A percentile compares a stretch with the other conserved stretches of the same genome.
Evolutionary conservation across 2,888 invertebrate species (phyloP).

Genomic region (Pheosia gnoma): DNA sequence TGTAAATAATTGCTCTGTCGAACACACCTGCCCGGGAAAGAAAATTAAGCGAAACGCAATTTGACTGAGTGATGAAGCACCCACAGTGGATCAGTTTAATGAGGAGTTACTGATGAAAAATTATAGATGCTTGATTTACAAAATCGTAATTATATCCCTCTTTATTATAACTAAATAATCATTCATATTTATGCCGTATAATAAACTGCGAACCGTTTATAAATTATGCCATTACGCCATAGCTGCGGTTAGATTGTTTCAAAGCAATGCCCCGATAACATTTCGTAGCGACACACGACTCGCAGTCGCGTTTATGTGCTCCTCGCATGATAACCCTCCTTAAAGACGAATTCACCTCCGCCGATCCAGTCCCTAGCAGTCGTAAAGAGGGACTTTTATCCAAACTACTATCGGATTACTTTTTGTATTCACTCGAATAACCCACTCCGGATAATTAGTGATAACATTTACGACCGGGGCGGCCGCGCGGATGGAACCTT

Average conservation of each 20-base stretch:
- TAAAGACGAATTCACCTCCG: slow-evolving; percentile 62
- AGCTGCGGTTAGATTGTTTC: slow-evolving; percentile 39
- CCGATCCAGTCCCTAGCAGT: slow-evolving; percentile 63
- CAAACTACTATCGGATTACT: slow-evolving; percentile 72
- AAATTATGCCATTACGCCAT: slow-evolving; percentile 26
- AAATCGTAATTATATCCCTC: slow-evolving; percentile 41
- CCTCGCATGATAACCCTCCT: slow-evolving; percentile 69
- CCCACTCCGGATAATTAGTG: slow-evolving; percentile 69
- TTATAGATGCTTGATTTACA: slow-evolving; percentile 45
- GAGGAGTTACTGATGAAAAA: slow-evolving; percentile 79
- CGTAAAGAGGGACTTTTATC: slow-evolving; percentile 70
- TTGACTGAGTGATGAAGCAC: slow-evolving; percentile 84
- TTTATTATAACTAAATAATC: slow-evolving; percentile 57
- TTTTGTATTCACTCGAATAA: slow-evolving; percentile 65
- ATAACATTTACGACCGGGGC: slow-evolving; percentile 52
- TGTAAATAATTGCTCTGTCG: slow-evolving; percentile 84
- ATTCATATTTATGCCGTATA: slow-evolving; percentile 51
- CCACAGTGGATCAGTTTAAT: slow-evolving; percentile 80
- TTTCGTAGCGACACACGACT: slow-evolving; percentile 58
- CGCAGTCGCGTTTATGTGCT: slow-evolving; percentile 65
- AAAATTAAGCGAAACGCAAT: slow-evolving; percentile 84
- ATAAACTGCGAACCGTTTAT: slow-evolving; percentile 40
- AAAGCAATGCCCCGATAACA: slow-evolving; percentile 54
- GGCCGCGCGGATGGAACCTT: slow-evolving; percentile 53
- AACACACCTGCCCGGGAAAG: slow-evolving; percentile 83